Conservation (phyloP, 2,888 invertebrate species). For the Hylaea fasciaria region DNA sequence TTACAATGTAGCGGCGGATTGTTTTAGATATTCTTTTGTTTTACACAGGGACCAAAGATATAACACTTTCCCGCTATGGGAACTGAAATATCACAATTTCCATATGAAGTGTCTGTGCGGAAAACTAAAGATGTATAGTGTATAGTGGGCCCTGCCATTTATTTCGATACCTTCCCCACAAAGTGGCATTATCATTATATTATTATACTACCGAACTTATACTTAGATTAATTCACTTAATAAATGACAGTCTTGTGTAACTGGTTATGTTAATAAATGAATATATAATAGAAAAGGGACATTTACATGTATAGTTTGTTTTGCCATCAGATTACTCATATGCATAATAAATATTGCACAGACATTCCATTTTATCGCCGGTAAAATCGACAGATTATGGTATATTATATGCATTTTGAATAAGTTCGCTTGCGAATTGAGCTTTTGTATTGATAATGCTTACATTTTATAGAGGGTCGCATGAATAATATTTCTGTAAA, state of each 20-base stretch:
- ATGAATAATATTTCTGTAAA: slow-evolving; percentile 11
- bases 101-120: no score
- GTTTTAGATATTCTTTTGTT: background rate
- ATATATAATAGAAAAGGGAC: slow-evolving; percentile 6
- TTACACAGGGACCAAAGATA: no score
- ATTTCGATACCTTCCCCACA: no score
- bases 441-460: slow-evolving; percentile 22
- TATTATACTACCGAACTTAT: no score
- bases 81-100: no score
- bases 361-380: slow-evolving; percentile 13
- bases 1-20: background rate
- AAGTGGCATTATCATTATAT: no score
- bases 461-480: slow-evolving; percentile 21
- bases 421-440: slow-evolving; percentile 8
- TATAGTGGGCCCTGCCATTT: no score
- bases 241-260: background rate
- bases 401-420: slow-evolving; percentile 8
- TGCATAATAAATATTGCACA: background rate
- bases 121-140: no score
- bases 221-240: no score
- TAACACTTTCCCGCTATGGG: no score
- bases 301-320: background rate
- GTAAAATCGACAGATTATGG: slow-evolving; percentile 13
- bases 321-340: slow-evolving; percentile 11
- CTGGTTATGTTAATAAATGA: slow-evolving; percentile 14